Base-by-base conservation (phyloP, 2,888 invertebrate species). In the Eristalis intricaria region DNA sequence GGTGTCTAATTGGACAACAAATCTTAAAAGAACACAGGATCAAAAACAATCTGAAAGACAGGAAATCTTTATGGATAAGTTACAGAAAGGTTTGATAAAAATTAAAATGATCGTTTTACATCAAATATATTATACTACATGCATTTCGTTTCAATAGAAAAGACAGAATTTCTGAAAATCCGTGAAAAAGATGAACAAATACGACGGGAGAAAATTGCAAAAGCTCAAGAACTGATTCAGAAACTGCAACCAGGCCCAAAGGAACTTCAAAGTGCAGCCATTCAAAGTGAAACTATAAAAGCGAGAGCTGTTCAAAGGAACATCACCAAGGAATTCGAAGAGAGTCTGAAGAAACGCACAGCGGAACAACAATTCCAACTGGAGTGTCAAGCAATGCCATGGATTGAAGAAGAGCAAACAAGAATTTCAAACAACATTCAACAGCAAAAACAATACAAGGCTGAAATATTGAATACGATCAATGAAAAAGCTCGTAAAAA, bases 1-100 rank as follows among this genome's bases (percentile, higher is more conserved):
- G 92, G 93, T 93, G 0, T 91, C 91, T 86, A 91, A 90, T 71
- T 94, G 93, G 94, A 91, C 91, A n/a, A 92, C 93, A 61, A 93
- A 88, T 69, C 82, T 90, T 35, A 89, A 89, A 38, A 73, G 89
- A 35, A 88, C 89, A 0, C 90, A 90, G 26, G 90, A 90, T n/a
- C 89, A 89, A 29, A 90, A 90, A 60, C 61, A 89, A 22, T 89
- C 89, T 22, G 90, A 90, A 63, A 84, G 88, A 11, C 89, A 89
- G 32, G 81, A 86, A 7, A 82, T 89, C 10, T 26, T 84, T 29
- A 86, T 82, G 10, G 88, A 89, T 60, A 89, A 89, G 50, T 60
- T 64, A 0, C 60, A 80, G 29, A 84, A 90, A 69, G 90, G 90
- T 90, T 43, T 71, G 40, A 58, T 1, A 1, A 22, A 35, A 15